Percentiles rank a stretch among this genome's conserved stretches.
Evolutionary conservation across 2,888 invertebrate genomes (phyloP).

Genomic region (Mythimna vitellina): DNA sequence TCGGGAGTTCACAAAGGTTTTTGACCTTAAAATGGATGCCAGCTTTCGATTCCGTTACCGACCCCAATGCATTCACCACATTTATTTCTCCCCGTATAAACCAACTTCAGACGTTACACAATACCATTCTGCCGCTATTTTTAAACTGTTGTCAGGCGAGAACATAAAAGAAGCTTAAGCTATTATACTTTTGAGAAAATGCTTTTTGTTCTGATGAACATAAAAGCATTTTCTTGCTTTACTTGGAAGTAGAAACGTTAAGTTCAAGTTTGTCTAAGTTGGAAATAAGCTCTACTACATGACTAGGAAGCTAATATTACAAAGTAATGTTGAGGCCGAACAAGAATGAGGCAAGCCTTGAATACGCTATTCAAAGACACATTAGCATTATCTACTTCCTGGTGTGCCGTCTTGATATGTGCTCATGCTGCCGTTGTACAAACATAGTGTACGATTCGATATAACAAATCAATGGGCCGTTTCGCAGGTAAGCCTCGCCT

Average conservation of each 20-base stretch:
- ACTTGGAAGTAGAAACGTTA: slow-evolving; percentile 48
- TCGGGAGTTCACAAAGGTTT: slow-evolving; percentile 67
- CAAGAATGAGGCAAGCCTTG: slow-evolving; percentile 87
- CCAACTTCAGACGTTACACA: slow-evolving; percentile 79
- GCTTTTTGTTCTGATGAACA: slow-evolving; percentile 47
- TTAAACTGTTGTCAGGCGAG: slow-evolving; percentile 77
- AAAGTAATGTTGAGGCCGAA: slow-evolving; percentile 84
- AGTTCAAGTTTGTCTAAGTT: slow-evolving; percentile 57
- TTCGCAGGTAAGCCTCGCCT: slow-evolving; percentile 77
- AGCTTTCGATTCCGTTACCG: slow-evolving; percentile 79
- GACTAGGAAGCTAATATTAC: slow-evolving; percentile 82
- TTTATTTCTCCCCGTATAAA: slow-evolving; percentile 71
- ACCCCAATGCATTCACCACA: slow-evolving; percentile 79
- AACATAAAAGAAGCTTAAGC: slow-evolving; percentile 71
- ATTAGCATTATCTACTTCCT: slow-evolving; percentile 89
- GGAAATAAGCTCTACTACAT: slow-evolving; percentile 61
- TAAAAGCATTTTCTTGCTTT: slow-evolving; percentile 56
- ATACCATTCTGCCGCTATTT: slow-evolving; percentile 76
- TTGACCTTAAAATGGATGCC: slow-evolving; percentile 74
- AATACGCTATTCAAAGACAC: slow-evolving; percentile 87
- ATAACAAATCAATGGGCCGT: slow-evolving; percentile 73
- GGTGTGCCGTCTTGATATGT: slow-evolving; percentile 80
- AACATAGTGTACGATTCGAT: slow-evolving; percentile 71
- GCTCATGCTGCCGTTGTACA: slow-evolving; percentile 76
- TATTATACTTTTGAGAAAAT: slow-evolving; percentile 66